Percentiles rank a stretch among this genome's conserved stretches.
phyloP scores from a whole-genome alignment of 2,888 invertebrate genomes.

The Parapristionchus giblindavisi region DNA sequence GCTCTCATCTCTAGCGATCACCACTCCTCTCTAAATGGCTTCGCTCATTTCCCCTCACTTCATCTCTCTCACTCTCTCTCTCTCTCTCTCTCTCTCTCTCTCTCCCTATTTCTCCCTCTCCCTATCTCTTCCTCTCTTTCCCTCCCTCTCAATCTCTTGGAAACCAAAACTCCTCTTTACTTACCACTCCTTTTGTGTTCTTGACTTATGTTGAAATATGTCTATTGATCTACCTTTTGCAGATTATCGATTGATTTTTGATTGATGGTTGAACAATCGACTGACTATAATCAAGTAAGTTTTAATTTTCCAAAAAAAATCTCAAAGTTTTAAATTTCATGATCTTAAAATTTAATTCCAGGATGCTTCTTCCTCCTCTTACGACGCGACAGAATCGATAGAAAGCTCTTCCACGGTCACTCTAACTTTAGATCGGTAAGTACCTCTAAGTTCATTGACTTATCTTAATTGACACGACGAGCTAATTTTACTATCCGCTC shows the following conservation, averaged over 20 bases:
- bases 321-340: neutral
- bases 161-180: neutral
- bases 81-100: slow-evolving; percentile 1
- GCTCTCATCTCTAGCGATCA: neutral
- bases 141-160: slow-evolving; percentile 5
- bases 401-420: slow-evolving; percentile 11
- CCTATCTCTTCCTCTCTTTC: neutral
- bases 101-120: neutral
- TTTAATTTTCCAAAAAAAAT: neutral
- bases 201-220: too few relatives aligned
- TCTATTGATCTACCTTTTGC: too few relatives aligned
- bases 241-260: too few relatives aligned
- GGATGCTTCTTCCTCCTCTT: neutral
- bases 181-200: too few relatives aligned
- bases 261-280: too few relatives aligned
- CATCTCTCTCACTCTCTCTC: neutral
- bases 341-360: slow-evolving; percentile 2
- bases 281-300: too few relatives aligned
- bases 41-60: neutral
- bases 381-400: slow-evolving; percentile 7
- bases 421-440: neutral
- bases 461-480: too few relatives aligned
- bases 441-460: too few relatives aligned
- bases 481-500: too few relatives aligned
- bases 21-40: neutral